Conservation (phyloP, 2,113 vertebrate species). For the Poecile atricapillus region DNA sequence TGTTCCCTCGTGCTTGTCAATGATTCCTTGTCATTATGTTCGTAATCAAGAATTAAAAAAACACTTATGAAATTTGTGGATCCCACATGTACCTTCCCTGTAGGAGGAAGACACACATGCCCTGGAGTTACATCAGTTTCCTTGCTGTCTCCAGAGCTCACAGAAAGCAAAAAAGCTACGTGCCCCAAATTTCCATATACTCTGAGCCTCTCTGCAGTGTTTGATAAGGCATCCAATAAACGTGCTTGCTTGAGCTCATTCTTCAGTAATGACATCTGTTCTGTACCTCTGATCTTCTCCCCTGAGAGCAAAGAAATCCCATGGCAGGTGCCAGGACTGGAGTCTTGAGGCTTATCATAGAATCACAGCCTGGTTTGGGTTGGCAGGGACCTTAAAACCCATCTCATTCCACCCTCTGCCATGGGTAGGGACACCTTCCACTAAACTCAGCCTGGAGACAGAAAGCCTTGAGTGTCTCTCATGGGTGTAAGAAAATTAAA, state of each 20-base stretch:
- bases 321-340: background rate
- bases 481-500: background rate
- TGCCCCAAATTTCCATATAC: background rate
- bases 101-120: background rate
- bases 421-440: background rate
- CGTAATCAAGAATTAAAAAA: conserved; percentile 8
- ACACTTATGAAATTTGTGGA: background rate
- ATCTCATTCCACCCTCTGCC: background rate
- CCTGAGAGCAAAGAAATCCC: background rate
- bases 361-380: background rate
- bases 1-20: background rate
- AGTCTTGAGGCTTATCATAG: background rate
- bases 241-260: conserved; percentile 7
- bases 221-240: conserved; percentile 16
- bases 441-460: background rate
- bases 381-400: background rate
- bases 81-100: background rate
- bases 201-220: background rate
- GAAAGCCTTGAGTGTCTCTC: background rate
- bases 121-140: background rate
- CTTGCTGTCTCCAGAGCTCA: background rate
- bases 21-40: background rate
- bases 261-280: background rate
- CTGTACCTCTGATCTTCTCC: background rate
- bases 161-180: background rate